Evolutionary conservation across 2,113 vertebrate genomes (phyloP), one percentile per base, ranked within the genome.

Genomic region (Bubo blakistoni): DNA sequence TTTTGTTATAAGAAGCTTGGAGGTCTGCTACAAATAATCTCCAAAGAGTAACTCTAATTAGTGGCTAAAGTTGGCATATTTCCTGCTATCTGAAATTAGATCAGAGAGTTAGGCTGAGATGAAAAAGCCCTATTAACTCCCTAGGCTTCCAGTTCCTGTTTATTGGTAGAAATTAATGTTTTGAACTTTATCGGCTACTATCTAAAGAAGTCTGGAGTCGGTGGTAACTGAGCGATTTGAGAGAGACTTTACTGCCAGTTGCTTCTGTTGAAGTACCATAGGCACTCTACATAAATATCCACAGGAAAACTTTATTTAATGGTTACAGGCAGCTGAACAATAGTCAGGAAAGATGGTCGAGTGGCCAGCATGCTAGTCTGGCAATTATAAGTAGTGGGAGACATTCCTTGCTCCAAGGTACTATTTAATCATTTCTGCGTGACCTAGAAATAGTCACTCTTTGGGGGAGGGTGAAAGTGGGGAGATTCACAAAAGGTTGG

Each of bases 71-170:
- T 96, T 98, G 98, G 97, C 97, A 97, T 98, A 98, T 97, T 98
- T 98, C 96, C 97, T 96, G 90, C 91, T 98, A 97, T 98, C 98
- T 98, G 97, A 98, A 98, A 98, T 98, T 98, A 98, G 97, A 98
- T 98, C 97, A 97, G 95, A 98, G 96, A 96, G 93, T 90, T 82
- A 95, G 74, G 81, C 96, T 96, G 94, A 98, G 97, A 97, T 96
- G 97, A 98, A 98, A 98, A 98, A 96, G 83, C 34, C 79, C 85
- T 97, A 94, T 98, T 98, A 98, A 97, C 88, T 98, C 91, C 93
- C 92, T 94, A 97, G 94, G 92, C 91, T 97, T 97, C 91, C 94
- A 97, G 79, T 96, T 97, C 94, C 95, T 97, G 94, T 96, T 98
- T 98, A 77, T 93, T 94, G 76, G 84, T 95, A 79, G 90, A 98